A percentile compares a stretch with the other conserved stretches of the same genome.
Evolutionary conservation across 2,797 vertebrate genomes (phyloP).

Genomic region (Macropodus opercularis): DNA sequence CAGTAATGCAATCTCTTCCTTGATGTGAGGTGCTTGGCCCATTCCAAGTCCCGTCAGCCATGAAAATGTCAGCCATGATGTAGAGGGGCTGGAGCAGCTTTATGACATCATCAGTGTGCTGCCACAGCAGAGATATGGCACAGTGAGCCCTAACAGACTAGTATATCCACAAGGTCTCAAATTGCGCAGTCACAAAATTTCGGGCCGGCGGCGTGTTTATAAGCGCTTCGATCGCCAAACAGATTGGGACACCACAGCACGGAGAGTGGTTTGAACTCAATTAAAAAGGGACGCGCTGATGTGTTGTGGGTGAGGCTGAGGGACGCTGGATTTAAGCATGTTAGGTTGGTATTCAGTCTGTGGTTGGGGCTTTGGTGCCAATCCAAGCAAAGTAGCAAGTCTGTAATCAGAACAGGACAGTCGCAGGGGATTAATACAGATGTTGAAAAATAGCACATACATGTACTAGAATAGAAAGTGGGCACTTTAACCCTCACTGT

Average conservation of each 20-base stretch:
- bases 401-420: slow-evolving; percentile 68
- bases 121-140: slow-evolving; percentile 71
- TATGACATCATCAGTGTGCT: slow-evolving; percentile 83
- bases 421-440: slow-evolving; percentile 62
- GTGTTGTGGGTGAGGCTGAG: slow-evolving; percentile 55
- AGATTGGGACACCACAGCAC: slow-evolving; percentile 39
- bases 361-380: slow-evolving; percentile 68
- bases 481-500: slow-evolving; percentile 44
- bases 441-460: slow-evolving; percentile 43
- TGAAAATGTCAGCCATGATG: slow-evolving; percentile 80
- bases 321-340: slow-evolving; percentile 63
- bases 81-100: slow-evolving; percentile 71
- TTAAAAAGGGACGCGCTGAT: slow-evolving; percentile 66
- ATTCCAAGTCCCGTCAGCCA: slow-evolving; percentile 71
- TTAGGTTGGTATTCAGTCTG: slow-evolving; percentile 68
- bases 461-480: slow-evolving; percentile 41
- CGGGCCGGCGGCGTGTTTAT: slow-evolving; percentile 12
- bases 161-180: slow-evolving; percentile 61
- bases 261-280: slow-evolving; percentile 47
- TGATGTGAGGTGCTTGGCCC: slow-evolving; percentile 60
- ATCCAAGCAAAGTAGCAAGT: slow-evolving; percentile 70
- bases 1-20: slow-evolving; percentile 71
- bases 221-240: slow-evolving; percentile 51
- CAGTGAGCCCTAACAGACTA: slow-evolving; percentile 26
- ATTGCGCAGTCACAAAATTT: slow-evolving; percentile 54